Percentiles rank a stretch among this genome's conserved stretches.
These are phyloP conservation scores for Tragelaphus strepsiceros DNA, from an alignment of 2,113 vertebrate genomes.

Conservation along the genomic window DNA sequence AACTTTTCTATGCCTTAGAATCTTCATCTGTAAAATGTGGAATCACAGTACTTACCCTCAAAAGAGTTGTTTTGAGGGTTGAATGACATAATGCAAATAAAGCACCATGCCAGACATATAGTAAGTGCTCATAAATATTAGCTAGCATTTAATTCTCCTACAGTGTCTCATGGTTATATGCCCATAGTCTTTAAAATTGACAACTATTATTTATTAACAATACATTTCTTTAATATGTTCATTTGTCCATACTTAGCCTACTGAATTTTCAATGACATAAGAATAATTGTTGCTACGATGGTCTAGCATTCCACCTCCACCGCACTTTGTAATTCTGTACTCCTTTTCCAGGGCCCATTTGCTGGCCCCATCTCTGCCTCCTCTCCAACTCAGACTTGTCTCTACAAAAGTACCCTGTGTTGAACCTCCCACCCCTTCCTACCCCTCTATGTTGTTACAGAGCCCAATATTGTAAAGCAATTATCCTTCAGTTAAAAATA, in stretches of 20 bases:
- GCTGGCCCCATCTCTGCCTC: not conserved
- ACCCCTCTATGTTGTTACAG: not conserved
- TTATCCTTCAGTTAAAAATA: not conserved
- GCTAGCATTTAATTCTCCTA: constrained; percentile 10
- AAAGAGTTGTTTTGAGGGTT: not conserved
- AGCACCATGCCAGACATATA: not conserved
- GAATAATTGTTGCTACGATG: not conserved
- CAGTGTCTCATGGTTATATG: not conserved
- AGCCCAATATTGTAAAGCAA: not conserved
- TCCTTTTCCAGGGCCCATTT: not conserved
- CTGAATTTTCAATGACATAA: constrained; percentile 12
- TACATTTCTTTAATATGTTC: not conserved
- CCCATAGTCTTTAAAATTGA: not conserved
- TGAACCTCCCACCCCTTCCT: not conserved
- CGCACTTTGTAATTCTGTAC: not conserved
- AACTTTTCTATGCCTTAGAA: not conserved
- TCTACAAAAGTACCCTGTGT: not conserved
- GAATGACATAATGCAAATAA: constrained; percentile 13
- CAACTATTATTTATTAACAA: not conserved
- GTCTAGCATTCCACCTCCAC: not conserved
- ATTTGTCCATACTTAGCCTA: constrained; percentile 1
- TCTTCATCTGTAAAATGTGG: not conserved
- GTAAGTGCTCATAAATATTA: constrained; percentile 17
- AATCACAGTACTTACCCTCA: not conserved
- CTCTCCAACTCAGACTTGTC: not conserved